Conservation (phyloP, 2,113 vertebrate genomes). For the Oenanthe oenanthe region DNA sequence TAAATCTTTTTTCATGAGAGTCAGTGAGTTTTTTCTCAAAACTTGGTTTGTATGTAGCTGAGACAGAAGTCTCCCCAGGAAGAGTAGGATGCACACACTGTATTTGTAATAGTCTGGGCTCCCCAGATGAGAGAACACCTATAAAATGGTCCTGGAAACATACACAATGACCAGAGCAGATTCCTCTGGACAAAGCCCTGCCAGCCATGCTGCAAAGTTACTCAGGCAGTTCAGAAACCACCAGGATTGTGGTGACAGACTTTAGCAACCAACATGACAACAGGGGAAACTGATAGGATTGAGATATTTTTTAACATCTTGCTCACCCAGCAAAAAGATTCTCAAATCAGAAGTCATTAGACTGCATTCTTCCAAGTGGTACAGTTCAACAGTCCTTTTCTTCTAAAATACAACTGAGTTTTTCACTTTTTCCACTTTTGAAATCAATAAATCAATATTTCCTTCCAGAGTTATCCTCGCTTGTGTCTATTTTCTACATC, state of each 20-base stretch:
- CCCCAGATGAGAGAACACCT: not conserved
- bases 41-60: not conserved
- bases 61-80: not conserved
- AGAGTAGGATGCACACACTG: fast-evolving
- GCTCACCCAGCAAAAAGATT: not conserved
- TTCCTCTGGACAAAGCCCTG: not conserved
- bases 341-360: not conserved
- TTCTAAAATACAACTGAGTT: not conserved
- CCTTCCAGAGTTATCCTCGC: not conserved
- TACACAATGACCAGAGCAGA: not conserved
- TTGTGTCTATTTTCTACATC: not conserved
- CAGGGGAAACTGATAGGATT: not conserved
- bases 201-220: not conserved
- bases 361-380: not conserved
- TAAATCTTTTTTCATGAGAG: not conserved
- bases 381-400: not conserved
- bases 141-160: not conserved
- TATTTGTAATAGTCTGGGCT: not conserved
- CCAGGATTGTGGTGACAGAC: not conserved
- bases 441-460: not conserved
- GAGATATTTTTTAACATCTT: not conserved
- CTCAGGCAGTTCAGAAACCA: not conserved
- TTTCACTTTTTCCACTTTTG: not conserved
- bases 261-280: not conserved
- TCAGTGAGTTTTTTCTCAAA: not conserved